Conservation (phyloP, 2,888 invertebrate species). For the Epicampocera succincta region DNA sequence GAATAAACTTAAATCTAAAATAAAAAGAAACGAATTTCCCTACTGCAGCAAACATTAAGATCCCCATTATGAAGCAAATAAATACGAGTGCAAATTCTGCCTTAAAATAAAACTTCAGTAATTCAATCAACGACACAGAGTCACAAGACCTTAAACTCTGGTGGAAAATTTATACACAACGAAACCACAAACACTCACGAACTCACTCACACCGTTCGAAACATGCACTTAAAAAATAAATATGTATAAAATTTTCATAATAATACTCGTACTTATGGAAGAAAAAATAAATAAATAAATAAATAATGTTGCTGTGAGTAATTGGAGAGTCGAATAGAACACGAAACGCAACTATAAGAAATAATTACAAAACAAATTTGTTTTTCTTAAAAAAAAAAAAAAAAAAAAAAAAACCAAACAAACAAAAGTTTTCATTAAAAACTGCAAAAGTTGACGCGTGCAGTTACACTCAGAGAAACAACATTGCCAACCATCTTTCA, state of each 20-base stretch:
- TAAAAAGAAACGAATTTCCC: no score
- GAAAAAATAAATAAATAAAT: slow-evolving; percentile 46
- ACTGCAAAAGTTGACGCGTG: slow-evolving; percentile 4
- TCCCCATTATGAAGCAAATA: slow-evolving; percentile 39
- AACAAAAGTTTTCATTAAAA: not conserved
- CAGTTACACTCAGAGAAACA: slow-evolving; percentile 11
- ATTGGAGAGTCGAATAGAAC: slow-evolving; percentile 48
- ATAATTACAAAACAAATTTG: slow-evolving; percentile 17
- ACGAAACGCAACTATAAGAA: slow-evolving; percentile 16
- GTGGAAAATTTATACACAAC: slow-evolving; percentile 39
- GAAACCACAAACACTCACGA: not conserved
- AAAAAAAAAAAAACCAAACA: no score
- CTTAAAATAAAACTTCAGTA: slow-evolving; percentile 13
- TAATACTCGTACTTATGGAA: slow-evolving; percentile 31
- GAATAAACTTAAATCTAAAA: not conserved
- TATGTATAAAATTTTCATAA: slow-evolving; percentile 10
- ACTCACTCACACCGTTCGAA: not conserved
- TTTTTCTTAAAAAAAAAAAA: slow-evolving; percentile 8
- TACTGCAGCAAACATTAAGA: slow-evolving; percentile 20
- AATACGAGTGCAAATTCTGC: slow-evolving; percentile 24
- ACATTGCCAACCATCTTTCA: not conserved
- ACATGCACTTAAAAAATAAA: slow-evolving; percentile 9
- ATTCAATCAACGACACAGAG: slow-evolving; percentile 50
- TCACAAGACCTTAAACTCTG: slow-evolving; percentile 67
- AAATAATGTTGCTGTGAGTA: slow-evolving; percentile 44